Evolutionary conservation across 2,797 vertebrate genomes (phyloP), one percentile per base, ranked within the genome.

Genomic region (Pangasius sanitwongsei): DNA sequence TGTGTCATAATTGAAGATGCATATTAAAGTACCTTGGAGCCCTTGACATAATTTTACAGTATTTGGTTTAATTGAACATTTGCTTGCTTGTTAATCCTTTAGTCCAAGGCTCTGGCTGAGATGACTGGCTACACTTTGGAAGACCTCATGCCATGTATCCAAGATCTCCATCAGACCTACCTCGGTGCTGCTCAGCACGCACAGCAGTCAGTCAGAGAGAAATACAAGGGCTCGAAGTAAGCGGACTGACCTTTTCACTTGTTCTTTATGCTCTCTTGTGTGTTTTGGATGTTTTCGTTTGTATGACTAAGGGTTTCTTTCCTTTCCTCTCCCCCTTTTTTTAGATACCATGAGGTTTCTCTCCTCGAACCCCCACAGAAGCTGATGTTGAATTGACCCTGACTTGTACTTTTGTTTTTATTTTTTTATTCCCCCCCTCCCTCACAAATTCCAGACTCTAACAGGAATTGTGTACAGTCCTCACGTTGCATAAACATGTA

Each of bases 171-270:
- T 92, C 92, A 93, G 92, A 97, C 94, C 89, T 97, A 97, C 96
- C 95, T 98, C 95, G 94, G 65, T 92, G 97, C 97, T 65, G 80
- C 97, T 80, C 96, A 97, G 88, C 99, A 99, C n/a, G 95, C 97
- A 0, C 99, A 99, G 93, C 98, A 99, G 94, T 98, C 98, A 3
- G 96, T 99, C 91, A 94, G 96, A 86, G 99, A 99, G 89, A 99
- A 99, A 93, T 99, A 99, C 95, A 99, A 99, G 94, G 94, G 93
- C 41, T 67, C 96, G 0, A 99, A 98, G 99, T 99, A 94, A 96
- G 98, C 92, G 87, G 11, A 57, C 5, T 16, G 13, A 34, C 63
- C 16, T 2, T 34, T 4, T 23, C 0, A 3, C 48, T 37, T 37
- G 8, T 61, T 23, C 11, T 59, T 20, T 84, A 11, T 67, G 8